A percentile compares a stretch with the other conserved stretches of the same genome.
phyloP scores from a whole-genome alignment of 2,888 invertebrate species.

The Pheosia tremula region DNA sequence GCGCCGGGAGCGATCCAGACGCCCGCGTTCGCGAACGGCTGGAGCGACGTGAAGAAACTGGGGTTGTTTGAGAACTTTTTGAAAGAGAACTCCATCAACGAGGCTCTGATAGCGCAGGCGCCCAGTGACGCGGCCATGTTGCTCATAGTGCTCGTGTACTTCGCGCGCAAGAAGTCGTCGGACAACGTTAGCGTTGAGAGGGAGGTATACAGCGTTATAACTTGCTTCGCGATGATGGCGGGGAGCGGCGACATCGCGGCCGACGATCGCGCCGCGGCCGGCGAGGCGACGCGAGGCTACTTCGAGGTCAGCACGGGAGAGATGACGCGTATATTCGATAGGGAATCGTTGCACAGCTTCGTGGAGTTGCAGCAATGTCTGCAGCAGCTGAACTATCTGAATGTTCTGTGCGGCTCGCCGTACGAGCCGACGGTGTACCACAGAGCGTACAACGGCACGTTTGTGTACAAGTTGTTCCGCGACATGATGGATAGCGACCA shows the following conservation, averaged over 20 bases:
- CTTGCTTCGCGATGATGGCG: slow-evolving; percentile 45
- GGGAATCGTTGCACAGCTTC: slow-evolving; percentile 30
- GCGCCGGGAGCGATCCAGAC: background rate
- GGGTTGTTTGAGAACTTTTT: slow-evolving; percentile 30
- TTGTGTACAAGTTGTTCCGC: slow-evolving; percentile 41
- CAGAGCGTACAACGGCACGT: slow-evolving; percentile 46
- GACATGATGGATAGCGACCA: slow-evolving; percentile 11
- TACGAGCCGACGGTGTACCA: slow-evolving; percentile 37
- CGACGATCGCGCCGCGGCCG: slow-evolving; percentile 4
- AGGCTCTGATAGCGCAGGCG: slow-evolving; percentile 24
- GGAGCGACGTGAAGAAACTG: slow-evolving; percentile 30
- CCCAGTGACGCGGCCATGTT: slow-evolving; percentile 43
- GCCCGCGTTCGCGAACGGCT: slow-evolving; percentile 53
- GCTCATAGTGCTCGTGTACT: slow-evolving; percentile 47
- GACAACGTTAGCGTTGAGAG: slow-evolving; percentile 13
- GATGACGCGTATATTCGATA: slow-evolving; percentile 27
- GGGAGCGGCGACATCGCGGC: no score
- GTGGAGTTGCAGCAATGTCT: slow-evolving; percentile 49
- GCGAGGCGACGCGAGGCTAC: slow-evolving; percentile 16
- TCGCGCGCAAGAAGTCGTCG: slow-evolving; percentile 33
- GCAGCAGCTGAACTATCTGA: slow-evolving; percentile 48
- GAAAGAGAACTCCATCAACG: slow-evolving; percentile 20
- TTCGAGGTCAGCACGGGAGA: slow-evolving; percentile 18
- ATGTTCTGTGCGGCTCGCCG: slow-evolving; percentile 47
- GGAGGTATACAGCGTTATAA: slow-evolving; percentile 41